These are phyloP conservation scores for Botia kubotai DNA, from an alignment of 2,797 vertebrate genomes.

Conservation along the genomic window DNA sequence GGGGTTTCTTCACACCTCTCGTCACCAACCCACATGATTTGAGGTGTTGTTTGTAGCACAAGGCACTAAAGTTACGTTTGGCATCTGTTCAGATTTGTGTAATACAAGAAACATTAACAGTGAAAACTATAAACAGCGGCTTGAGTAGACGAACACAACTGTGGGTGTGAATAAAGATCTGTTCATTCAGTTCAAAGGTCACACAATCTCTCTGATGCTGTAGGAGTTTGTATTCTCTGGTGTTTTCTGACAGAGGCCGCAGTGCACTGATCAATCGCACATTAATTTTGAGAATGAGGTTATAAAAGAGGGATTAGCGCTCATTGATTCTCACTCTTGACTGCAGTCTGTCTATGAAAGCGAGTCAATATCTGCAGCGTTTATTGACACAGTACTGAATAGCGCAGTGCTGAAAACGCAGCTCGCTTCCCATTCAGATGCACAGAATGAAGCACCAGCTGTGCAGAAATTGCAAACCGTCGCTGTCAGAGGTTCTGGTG, in stretches of 20 bases:
- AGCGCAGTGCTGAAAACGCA: slow-evolving; percentile 14
- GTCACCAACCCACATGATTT: too few relatives aligned
- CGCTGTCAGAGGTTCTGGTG: neutral
- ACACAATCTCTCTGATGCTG: slow-evolving; percentile 10
- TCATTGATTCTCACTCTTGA: slow-evolving; percentile 72
- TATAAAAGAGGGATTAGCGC: slow-evolving; percentile 78
- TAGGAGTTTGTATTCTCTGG: neutral
- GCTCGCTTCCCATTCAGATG: neutral
- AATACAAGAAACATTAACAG: too few relatives aligned
- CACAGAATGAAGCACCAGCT: slow-evolving; percentile 1
- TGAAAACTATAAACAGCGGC: too few relatives aligned
- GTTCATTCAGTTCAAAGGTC: neutral
- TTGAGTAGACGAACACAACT: neutral
- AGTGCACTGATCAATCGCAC: slow-evolving; percentile 72
- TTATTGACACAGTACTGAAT: slow-evolving; percentile 37
- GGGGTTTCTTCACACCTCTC: too few relatives aligned
- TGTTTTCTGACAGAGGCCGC: neutral
- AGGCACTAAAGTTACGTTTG: too few relatives aligned
- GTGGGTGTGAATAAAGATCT: neutral
- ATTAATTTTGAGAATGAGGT: slow-evolving; percentile 75
- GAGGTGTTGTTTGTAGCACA: too few relatives aligned
- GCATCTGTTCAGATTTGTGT: too few relatives aligned
- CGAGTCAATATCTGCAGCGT: slow-evolving; percentile 70
- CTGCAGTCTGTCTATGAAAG: slow-evolving; percentile 62
- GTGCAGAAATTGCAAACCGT: neutral